Evolutionary conservation across 2,113 vertebrate species (phyloP).

Genomic region (Chionomys nivalis): DNA sequence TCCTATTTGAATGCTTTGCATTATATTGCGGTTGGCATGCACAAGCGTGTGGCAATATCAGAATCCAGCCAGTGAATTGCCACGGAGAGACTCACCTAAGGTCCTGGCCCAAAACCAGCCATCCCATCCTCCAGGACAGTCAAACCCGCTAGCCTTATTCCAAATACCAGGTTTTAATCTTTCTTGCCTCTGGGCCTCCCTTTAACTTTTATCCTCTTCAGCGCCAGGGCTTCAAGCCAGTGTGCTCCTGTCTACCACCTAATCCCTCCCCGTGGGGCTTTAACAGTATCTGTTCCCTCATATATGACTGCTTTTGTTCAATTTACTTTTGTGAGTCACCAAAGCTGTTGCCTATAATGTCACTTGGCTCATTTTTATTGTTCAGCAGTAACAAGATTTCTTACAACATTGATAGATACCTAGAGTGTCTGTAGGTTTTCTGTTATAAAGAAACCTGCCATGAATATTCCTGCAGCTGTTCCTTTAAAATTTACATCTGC

Average conservation of each 20-base stretch:
- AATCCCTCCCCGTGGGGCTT: background rate
- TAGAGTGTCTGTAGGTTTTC: background rate
- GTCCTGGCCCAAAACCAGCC: background rate
- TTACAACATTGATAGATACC: background rate
- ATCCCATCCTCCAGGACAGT: background rate
- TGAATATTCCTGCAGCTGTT: background rate
- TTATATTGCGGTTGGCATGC: background rate
- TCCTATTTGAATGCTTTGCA: background rate
- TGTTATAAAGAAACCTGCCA: background rate
- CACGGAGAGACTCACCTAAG: too few relatives aligned
- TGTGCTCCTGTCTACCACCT: background rate
- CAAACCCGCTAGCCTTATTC: background rate
- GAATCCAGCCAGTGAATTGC: background rate
- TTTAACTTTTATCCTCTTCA: background rate
- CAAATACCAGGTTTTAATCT: background rate
- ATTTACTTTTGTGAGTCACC: constrained; percentile 17
- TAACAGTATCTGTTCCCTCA: background rate
- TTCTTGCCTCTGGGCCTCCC: background rate
- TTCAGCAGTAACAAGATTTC: background rate
- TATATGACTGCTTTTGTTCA: background rate
- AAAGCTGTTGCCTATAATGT: background rate
- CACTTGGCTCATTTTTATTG: background rate
- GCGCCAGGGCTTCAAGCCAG: background rate
- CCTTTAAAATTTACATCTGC: background rate
- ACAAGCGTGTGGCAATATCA: background rate